Evolutionary conservation across 2,797 vertebrate genomes (phyloP).

Genomic region (Clarias pachynema): DNA sequence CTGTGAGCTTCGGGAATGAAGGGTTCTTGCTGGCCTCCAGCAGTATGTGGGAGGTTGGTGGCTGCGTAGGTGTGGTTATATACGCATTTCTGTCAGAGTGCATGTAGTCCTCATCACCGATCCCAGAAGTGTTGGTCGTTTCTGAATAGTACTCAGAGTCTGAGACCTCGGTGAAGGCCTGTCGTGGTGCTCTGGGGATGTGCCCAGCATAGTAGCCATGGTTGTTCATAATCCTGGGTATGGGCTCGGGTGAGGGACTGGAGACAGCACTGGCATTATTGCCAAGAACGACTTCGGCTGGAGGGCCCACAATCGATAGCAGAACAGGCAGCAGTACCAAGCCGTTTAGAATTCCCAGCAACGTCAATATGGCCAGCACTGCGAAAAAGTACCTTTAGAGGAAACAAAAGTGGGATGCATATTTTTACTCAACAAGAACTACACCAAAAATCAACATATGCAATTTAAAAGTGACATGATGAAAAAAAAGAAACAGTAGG

Average conservation of each 20-base stretch:
- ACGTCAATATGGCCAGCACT: conserved; percentile 89
- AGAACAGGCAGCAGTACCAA: conserved; percentile 92
- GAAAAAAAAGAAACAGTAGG: not conserved
- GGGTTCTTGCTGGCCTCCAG: conserved; percentile 86
- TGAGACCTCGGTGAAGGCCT: conserved; percentile 77
- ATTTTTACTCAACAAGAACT: conserved; percentile 15
- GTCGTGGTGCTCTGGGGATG: conserved; percentile 62
- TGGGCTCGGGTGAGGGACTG: conserved; percentile 71
- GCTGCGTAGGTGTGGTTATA: conserved; percentile 67
- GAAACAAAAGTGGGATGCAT: conserved; percentile 9
- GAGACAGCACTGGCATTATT: conserved; percentile 72
- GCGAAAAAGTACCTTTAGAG: conserved; percentile 91
- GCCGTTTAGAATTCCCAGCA: conserved; percentile 93
- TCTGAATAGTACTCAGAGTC: conserved; percentile 84
- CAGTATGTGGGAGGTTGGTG: conserved; percentile 74
- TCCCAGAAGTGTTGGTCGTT: conserved; percentile 76
- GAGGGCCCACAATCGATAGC: conserved; percentile 91
- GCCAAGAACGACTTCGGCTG: conserved; percentile 81
- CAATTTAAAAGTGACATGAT: not conserved
- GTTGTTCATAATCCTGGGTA: conserved; percentile 77
- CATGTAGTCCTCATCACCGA: conserved; percentile 79
- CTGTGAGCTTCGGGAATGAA: conserved; percentile 82
- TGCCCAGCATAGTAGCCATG: conserved; percentile 76
- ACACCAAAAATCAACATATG: conserved; percentile 13
- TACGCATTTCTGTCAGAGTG: conserved; percentile 75